Evolutionary conservation across 2,888 invertebrate species (phyloP), one percentile per base, ranked within the genome.

Genomic region (Monochamus alternatus): DNA sequence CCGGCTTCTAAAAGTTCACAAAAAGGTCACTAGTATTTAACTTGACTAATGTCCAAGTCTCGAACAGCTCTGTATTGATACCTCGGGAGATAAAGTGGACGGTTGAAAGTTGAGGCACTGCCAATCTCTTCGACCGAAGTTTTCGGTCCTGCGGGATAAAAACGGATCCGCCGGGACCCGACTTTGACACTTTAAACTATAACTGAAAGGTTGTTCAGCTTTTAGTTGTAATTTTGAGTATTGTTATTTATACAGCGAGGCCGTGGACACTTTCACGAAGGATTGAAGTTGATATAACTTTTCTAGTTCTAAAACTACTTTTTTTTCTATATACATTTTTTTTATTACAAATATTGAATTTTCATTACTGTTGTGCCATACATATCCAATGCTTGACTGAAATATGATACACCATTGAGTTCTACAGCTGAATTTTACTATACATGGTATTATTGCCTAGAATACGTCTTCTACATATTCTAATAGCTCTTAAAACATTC

Each of bases 1-100:
- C 77, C 58, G 65, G 69, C 66, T 71, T 60, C 60, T 3, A 62
- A 52, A 71, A 71, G 73, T 73, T 73, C 68, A 68, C 32, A 44
- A 31, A 60, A 77, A 78, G 75, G 75, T 75, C 74, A 78, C 75
- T 70, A 32, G 63, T 73, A 64, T 75, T 71, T 64, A 22, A 74
- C 59, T 74, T 62, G 67, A 75, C 68, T 74, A 72, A 78, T 78
- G 71, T 67, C 63, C 47, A 73, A 73, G 51, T 73, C 63, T 62
- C 51, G 58, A 55, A 44, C 22, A 64, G 73, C 62, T 77, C 70
- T 52, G 30, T 52, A 44, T 14, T 43, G 73, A 73, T 60, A 69
- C 73, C 62, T 60, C 73, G 5, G 52, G 72, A 47, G 65, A 65
- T 55, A 51, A 70, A 47, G 47, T 47, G 47, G 12, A 47, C 58